phyloP scores from a whole-genome alignment of 2,797 vertebrate species.

The Pangasius sanitwongsei region DNA sequence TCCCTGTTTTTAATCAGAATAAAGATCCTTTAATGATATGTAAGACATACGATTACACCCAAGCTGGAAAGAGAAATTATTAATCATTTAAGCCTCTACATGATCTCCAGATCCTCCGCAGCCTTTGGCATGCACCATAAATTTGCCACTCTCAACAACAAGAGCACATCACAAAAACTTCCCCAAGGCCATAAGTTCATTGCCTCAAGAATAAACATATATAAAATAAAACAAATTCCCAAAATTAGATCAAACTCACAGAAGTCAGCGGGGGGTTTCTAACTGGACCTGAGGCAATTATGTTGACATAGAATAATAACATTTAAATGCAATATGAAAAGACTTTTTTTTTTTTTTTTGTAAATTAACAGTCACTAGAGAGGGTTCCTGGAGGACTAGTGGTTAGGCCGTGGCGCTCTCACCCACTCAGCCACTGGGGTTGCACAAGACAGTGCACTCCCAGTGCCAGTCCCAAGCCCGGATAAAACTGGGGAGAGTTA shows the following conservation, averaged over 20 bases:
- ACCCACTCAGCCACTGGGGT: no score
- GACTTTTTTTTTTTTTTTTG: neutral
- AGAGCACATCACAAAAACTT: conserved; percentile 2
- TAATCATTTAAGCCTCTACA: neutral
- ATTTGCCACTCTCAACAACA: conserved; percentile 17
- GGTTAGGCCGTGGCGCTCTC: no score
- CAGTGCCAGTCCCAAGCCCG: no score
- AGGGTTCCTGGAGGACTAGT: no score
- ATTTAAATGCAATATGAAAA: neutral
- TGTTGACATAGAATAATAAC: neutral
- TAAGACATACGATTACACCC: neutral
- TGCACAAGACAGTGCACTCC: no score
- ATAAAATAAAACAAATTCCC: neutral
- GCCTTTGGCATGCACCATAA: conserved; percentile 13
- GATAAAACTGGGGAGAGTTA: no score
- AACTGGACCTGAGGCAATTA: neutral
- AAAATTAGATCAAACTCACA: neutral
- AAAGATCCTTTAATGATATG: neutral
- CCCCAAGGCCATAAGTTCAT: neutral
- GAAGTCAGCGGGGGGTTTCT: neutral
- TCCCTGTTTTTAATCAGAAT: neutral
- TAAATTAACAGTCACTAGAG: neutral
- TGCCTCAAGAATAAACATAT: neutral
- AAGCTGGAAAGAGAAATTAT: neutral
- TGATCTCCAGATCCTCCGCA: conserved; percentile 39